Conservation (phyloP, 2,797 vertebrate genomes). For the Tiaroga cobitis region DNA sequence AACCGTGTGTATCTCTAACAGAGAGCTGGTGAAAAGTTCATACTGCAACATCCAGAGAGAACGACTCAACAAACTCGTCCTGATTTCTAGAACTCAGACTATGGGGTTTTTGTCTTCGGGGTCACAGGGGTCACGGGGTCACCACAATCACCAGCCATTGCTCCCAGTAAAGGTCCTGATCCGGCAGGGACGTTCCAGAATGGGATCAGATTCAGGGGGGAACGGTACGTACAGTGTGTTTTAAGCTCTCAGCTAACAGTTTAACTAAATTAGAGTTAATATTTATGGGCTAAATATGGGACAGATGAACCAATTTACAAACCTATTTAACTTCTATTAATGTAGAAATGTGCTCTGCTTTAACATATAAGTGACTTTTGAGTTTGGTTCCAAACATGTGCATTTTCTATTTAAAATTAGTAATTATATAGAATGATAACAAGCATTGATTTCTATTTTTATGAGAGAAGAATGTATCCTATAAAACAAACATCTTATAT, state of each 20-base stretch:
- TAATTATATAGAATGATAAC: neutral
- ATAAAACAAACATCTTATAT: neutral
- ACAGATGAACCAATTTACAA: neutral
- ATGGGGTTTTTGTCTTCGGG: neutral
- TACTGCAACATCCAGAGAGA: neutral
- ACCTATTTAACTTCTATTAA: neutral
- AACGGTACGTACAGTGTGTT: neutral
- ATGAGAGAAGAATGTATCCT: neutral
- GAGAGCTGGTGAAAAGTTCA: too few relatives aligned
- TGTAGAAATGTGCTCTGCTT: neutral
- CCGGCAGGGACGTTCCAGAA: slow-evolving; percentile 8
- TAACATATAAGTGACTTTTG: neutral
- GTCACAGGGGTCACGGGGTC: neutral
- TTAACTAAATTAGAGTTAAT: neutral
- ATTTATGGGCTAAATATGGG: neutral
- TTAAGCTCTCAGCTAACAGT: neutral
- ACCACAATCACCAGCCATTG: slow-evolving; percentile 24
- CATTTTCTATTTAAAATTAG: neutral
- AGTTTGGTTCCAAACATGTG: neutral
- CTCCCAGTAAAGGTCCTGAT: neutral
- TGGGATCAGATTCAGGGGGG: neutral
- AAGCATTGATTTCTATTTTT: neutral
- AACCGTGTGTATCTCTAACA: neutral
- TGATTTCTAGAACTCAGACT: neutral
- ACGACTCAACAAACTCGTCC: neutral